Evolutionary conservation across 2,797 vertebrate species (phyloP), one percentile per base, ranked within the genome.

Genomic region (Parauchenoglanis punctatus): DNA sequence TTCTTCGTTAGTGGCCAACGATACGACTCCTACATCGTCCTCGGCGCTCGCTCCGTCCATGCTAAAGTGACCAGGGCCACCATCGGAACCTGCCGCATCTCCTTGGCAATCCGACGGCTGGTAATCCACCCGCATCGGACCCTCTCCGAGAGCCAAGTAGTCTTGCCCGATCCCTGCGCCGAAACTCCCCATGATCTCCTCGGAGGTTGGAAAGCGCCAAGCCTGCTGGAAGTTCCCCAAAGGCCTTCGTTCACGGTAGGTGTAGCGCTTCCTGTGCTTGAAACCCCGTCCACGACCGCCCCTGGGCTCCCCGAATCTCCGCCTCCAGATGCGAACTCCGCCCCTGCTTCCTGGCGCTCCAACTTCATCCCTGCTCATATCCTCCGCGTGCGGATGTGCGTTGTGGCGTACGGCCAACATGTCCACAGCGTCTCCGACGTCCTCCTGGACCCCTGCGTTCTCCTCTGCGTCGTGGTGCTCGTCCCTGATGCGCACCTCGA

Each of bases 401-500:
- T 93, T 94, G 31, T 81, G 80, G 13, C 81, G 61, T 31, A 44
- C 1, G 0, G 31, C 56, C 2, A 91, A 88, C 46, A 70, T 85
- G 0, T 94, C 94, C 15, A 93, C 85, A 3, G 89, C 85, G 52
- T 88, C 92, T 46, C 88, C 90, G 31, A 67, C 90, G 44, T 91
- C 92, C n/a, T 91, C 93, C 44, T 92, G 93, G 58, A 84, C n/a
- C 70, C 93, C 91, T 52, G 88, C 90, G 76, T 88, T 91, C 4
- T 88, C 65, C 40, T 81, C 89, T 77, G 87, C 28, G 90, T 93
- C 87, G 20, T 91, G 91, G 54, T 92, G 94, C 86, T 81, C 96
- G 49, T 97, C 97, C 0, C 96, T 94, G 8, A 97, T 94, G 31
- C 96, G 97, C 0, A 97, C 94, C n/a, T 94, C 93, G 68, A 94